Evolutionary conservation across 2,888 invertebrate species (phyloP), one percentile per base, ranked within the genome.

Genomic region (Drosophila pseudotalamancana): DNA sequence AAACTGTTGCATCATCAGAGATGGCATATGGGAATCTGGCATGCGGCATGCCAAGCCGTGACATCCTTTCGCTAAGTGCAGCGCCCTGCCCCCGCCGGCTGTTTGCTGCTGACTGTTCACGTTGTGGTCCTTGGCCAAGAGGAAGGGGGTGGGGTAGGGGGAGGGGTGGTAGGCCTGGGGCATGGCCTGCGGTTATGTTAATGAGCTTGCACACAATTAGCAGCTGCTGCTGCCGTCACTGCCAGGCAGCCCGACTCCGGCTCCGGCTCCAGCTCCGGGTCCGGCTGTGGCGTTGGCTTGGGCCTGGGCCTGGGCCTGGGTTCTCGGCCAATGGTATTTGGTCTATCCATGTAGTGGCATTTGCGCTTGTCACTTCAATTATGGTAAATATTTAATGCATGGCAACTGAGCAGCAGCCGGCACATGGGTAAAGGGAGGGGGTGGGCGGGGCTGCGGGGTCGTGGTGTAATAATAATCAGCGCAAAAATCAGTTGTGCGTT

Each of bases 191-290:
- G 83, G 83, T 87, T 83, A 87, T 83, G 83, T 87, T 83, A 83
- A 83, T 83, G 87, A 83, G 83, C 83, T 83, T 76, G 87, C 85
- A 87, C 83, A 83, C 83, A 83, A 83, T 83, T 83, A 83, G 83
- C 83, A 83, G 87, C 87, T 83, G 85, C 87, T 83, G 85, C 85
- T 78, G 83, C 79, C 69, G 79, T 72, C 79, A 78, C 59, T 64
- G 65, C 40, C 75, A 74, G 76, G 59, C 64, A 45, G 25, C 18
- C 39, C 25, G 25, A n/a, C 31, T 12, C 8, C 14, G 21, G 23
- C 9, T 29, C 14, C 29, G 27, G 46, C 11, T 16, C n/a, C 14
- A 14, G 14, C 9, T 4, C 18, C 16, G 32, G 16, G 5, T n/a
- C 45, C 23, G 42, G 21, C 37, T 39, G 27, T 53, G 59, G 42